These are phyloP conservation scores for Botia almorhae DNA, from an alignment of 2,797 vertebrate genomes.

Conservation along the genomic window DNA sequence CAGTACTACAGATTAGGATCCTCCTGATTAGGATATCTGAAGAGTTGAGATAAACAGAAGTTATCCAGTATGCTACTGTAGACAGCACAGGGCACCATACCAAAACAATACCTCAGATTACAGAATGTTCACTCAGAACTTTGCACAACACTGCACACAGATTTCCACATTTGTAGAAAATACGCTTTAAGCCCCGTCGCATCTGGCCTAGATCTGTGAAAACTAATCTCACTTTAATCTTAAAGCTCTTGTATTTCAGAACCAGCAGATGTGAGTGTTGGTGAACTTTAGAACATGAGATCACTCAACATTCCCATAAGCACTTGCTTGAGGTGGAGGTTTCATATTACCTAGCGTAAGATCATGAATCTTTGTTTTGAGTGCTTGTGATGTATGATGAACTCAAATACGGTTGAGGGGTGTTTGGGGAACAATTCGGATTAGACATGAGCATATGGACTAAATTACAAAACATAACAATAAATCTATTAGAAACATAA, in stretches of 20 bases:
- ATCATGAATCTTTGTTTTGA: not conserved
- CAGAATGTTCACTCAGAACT: not conserved
- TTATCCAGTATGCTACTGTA: conserved; percentile 6
- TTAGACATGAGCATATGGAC: not conserved
- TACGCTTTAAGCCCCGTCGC: conserved; percentile 22
- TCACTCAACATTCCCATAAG: conserved; percentile 27
- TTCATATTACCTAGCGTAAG: not conserved
- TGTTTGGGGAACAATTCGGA: not conserved
- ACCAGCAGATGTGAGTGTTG: conserved; percentile 29
- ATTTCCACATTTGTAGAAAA: conserved; percentile 36
- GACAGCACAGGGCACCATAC: not conserved
- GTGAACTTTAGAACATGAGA: conserved; percentile 34
- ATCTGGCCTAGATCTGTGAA: conserved; percentile 47
- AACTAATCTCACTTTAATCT: conserved; percentile 58
- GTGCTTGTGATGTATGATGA: conserved; percentile 1
- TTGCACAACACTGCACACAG: not conserved
- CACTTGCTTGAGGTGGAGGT: not conserved
- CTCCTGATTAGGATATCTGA: conserved; percentile 13
- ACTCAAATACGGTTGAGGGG: not conserved
- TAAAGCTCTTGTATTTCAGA: conserved; percentile 52
- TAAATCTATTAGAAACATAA: too few species aligned
- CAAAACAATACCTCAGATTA: not conserved
- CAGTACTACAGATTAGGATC: conserved; percentile 13
- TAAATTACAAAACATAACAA: not conserved
- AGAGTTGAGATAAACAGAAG: not conserved